Evolutionary conservation across 2,888 invertebrate species (phyloP).

Genomic region (Chorisops tibialis): DNA sequence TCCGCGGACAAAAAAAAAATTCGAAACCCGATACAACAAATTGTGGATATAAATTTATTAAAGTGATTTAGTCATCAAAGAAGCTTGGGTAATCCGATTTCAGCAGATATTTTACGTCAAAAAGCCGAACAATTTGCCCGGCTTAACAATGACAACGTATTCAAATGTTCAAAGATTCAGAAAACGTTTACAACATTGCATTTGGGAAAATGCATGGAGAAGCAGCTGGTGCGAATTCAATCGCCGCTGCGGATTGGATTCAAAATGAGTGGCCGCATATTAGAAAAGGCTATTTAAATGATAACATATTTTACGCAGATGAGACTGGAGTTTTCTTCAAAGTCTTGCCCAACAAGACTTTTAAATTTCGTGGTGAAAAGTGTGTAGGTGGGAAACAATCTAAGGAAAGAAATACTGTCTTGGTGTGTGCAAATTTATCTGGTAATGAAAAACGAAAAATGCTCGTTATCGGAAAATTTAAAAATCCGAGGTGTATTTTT

Average conservation of each 20-base stretch:
- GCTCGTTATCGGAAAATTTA: no score
- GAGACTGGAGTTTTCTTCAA: background rate
- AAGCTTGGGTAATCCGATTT: no score
- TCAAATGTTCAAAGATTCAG: no score
- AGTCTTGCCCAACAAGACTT: background rate
- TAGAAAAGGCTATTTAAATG: background rate
- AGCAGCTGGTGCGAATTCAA: no score
- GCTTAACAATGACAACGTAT: background rate
- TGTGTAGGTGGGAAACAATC: background rate
- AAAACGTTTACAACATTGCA: no score
- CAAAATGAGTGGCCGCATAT: background rate
- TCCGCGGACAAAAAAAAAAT: no score
- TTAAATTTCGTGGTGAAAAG: background rate
- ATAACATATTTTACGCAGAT: background rate
- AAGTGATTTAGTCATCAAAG: background rate
- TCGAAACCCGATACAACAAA: no score
- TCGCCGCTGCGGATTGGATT: no score
- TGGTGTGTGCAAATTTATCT: background rate
- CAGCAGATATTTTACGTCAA: no score
- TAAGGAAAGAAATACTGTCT: background rate
- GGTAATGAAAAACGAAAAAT: background rate
- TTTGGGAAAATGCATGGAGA: no score
- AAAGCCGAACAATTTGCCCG: background rate
- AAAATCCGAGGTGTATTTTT: no score
- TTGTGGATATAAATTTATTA: no score